Percentiles rank a stretch among this genome's conserved stretches.
Evolutionary conservation across 2,888 invertebrate genomes (phyloP).

Genomic region (Campaea margaritaria): DNA sequence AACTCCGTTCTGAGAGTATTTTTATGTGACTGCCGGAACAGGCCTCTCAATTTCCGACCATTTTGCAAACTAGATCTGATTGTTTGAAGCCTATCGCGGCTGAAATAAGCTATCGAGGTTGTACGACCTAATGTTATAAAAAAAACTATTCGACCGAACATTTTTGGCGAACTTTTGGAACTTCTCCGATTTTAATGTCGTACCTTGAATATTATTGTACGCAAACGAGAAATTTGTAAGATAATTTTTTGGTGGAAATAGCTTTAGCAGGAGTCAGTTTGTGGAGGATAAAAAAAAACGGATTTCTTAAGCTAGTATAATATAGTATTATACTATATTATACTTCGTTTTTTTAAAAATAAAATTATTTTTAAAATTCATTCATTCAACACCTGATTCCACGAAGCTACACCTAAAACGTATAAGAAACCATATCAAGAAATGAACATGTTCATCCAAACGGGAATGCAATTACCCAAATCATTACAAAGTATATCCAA

Average conservation of each 20-base stretch:
- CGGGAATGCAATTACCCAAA: slow-evolving; percentile 30
- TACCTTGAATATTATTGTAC: slow-evolving; percentile 31
- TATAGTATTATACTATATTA: no score
- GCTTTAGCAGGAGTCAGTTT: no score
- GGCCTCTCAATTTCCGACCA: slow-evolving; percentile 8
- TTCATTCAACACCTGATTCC: no score
- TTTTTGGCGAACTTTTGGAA: slow-evolving; percentile 37
- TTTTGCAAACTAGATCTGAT: slow-evolving; percentile 49
- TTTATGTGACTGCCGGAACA: not conserved
- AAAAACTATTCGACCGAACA: slow-evolving; percentile 44
- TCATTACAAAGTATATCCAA: slow-evolving; percentile 44
- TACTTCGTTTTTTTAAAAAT: no score
- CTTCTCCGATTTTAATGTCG: slow-evolving; percentile 39
- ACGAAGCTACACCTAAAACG: no score
- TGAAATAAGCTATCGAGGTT: slow-evolving; percentile 49
- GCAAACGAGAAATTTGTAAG: slow-evolving; percentile 4
- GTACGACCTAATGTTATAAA: slow-evolving; percentile 50
- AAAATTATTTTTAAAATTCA: no score
- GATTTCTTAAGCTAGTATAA: no score
- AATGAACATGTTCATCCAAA: not conserved
- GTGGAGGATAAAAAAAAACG: no score
- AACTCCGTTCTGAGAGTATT: no score
- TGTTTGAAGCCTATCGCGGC: slow-evolving; percentile 46
- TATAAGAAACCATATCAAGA: not conserved
- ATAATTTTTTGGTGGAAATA: no score